phyloP scores from a whole-genome alignment of 2,888 invertebrate species.

The Nymphalis polychloros region DNA sequence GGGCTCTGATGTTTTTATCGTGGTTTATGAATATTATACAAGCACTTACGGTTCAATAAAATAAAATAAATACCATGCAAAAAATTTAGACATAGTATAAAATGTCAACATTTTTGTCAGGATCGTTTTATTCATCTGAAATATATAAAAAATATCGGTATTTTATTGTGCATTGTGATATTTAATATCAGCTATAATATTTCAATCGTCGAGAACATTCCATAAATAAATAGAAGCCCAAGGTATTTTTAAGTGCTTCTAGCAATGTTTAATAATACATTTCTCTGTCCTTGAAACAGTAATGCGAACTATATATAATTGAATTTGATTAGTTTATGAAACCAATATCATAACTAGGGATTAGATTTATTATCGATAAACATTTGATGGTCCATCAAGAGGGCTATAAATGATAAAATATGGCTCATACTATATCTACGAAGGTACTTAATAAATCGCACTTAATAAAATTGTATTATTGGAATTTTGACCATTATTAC shows the following conservation, averaged over 20 bases:
- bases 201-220: not conserved
- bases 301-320: slow-evolving; percentile 34
- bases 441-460: slow-evolving; percentile 27
- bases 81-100: no score
- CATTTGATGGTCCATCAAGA: slow-evolving; percentile 37
- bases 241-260: not conserved
- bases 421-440: slow-evolving; percentile 27
- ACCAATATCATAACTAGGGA: slow-evolving; percentile 39
- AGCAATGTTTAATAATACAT: slow-evolving; percentile 2
- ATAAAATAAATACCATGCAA: no score
- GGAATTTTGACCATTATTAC: not conserved
- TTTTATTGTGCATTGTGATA: no score
- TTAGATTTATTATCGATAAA: slow-evolving; percentile 42
- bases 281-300: slow-evolving; percentile 27
- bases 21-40: not conserved
- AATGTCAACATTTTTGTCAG: no score
- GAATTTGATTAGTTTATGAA: slow-evolving; percentile 42
- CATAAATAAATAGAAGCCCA: not conserved
- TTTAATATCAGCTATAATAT: no score
- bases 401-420: slow-evolving; percentile 32
- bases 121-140: no score
- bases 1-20: not conserved
- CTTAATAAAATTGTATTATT: slow-evolving; percentile 30
- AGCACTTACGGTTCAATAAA: no score
- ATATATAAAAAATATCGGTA: no score